phyloP scores from a whole-genome alignment of 2,113 vertebrate species.

The Labeo catla region DNA sequence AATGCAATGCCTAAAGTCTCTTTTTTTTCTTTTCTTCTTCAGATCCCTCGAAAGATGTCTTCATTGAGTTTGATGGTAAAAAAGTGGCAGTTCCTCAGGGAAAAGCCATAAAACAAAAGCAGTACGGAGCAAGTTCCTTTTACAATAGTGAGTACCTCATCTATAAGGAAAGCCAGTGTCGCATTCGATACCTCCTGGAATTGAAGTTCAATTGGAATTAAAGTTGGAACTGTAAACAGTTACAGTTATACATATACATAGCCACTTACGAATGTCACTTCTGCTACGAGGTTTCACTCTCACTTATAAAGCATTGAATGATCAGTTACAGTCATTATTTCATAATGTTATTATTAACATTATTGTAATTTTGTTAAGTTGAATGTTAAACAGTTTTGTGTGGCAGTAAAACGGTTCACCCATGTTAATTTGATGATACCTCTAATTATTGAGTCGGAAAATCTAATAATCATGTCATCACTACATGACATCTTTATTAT shows the following conservation, averaged over 20 bases:
- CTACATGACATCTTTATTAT: not conserved
- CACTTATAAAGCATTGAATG: not conserved
- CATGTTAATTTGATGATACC: not conserved
- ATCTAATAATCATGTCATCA: not conserved
- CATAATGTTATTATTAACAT: not conserved
- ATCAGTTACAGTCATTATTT: not conserved
- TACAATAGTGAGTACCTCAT: conserved; percentile 89
- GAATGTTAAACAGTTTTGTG: not conserved
- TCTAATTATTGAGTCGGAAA: not conserved
- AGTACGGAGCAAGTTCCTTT: conserved; percentile 78
- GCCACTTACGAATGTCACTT: not conserved
- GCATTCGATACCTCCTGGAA: conserved; percentile 86
- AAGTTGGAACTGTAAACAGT: not conserved
- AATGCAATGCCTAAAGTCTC: not conserved
- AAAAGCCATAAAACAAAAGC: conserved; percentile 64
- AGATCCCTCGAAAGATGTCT: conserved; percentile 82
- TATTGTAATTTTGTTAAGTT: not conserved
- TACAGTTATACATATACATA: not conserved
- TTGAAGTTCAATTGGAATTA: conserved; percentile 69
- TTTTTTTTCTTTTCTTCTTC: conserved; percentile 14
- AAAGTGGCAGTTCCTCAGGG: conserved; percentile 85
- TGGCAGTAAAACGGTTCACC: not conserved
- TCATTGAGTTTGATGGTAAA: conserved; percentile 81
- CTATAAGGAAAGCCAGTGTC: conserved; percentile 89
- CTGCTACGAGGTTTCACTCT: not conserved